Conservation (phyloP, 1,140 invertebrate genomes). For the Diachasmimorpha longicaudata region DNA sequence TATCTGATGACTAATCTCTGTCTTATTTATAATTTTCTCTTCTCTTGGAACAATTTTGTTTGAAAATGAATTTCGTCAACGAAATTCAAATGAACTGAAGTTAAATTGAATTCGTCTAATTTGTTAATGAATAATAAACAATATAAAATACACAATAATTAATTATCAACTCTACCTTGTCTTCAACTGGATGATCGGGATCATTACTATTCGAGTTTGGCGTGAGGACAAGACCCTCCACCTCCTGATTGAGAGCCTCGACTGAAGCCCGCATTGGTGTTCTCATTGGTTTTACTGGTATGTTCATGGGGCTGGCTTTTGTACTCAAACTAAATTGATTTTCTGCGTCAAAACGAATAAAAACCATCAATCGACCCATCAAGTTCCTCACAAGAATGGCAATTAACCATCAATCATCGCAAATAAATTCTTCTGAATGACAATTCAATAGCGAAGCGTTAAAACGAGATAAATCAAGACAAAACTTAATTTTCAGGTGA, state of each 20-base stretch:
- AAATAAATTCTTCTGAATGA: too few species aligned
- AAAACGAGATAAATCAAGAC: too few species aligned
- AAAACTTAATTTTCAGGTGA: too few species aligned
- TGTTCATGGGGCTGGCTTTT: conserved; percentile 67
- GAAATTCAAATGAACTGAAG: too few species aligned
- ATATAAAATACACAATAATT: too few species aligned
- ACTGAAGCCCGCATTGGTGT: conserved; percentile 81
- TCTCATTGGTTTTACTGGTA: conserved; percentile 66
- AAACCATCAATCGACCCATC: neutral
- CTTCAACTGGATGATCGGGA: conserved; percentile 56
- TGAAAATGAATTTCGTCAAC: too few species aligned
- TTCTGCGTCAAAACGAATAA: conserved; percentile 39
- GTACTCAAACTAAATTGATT: conserved; percentile 60
- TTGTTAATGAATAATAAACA: neutral
- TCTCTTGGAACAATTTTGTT: too few species aligned
- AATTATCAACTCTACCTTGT: conserved; percentile 46
- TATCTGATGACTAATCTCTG: neutral
- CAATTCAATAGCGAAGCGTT: too few species aligned
- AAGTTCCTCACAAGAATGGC: neutral
- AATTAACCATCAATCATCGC: neutral
- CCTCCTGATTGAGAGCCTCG: conserved; percentile 85
- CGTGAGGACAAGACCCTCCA: conserved; percentile 74
- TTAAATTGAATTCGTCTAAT: neutral
- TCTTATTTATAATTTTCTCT: neutral
- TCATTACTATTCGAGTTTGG: conserved; percentile 53